Evolutionary conservation across 2,797 vertebrate species (phyloP).

Genomic region (Anniella stebbinsi): DNA sequence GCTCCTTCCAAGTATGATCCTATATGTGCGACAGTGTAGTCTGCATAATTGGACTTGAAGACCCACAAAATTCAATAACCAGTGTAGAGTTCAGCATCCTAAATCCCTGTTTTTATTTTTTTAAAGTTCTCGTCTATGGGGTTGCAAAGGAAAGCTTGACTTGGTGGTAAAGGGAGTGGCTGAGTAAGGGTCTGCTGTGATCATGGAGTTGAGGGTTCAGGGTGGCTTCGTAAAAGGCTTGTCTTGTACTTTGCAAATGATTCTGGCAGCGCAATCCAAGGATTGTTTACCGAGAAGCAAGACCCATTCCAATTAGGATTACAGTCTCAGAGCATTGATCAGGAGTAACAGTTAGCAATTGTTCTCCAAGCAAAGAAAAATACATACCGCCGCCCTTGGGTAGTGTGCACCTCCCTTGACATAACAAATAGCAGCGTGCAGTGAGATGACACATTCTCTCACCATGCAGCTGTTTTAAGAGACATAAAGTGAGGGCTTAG

Average conservation of each 20-base stretch:
- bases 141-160: neutral
- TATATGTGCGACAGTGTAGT: neutral
- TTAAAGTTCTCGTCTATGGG: neutral
- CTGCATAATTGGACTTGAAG: neutral
- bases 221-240: neutral
- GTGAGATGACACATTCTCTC: neutral
- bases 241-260: neutral
- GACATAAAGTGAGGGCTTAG: neutral
- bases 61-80: neutral
- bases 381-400: neutral
- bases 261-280: neutral
- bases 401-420: neutral
- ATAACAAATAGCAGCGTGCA: neutral
- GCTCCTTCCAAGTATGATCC: neutral
- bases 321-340: neutral
- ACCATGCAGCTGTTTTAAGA: neutral
- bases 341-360: neutral
- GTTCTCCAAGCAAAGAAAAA: neutral
- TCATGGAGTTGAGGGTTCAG: neutral
- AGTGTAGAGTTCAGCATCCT: neutral
- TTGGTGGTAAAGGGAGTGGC: neutral
- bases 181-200: neutral
- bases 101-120: neutral
- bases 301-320: neutral
- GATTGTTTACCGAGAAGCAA: neutral